phyloP scores from a whole-genome alignment of 2,113 vertebrate species.

The Pluvialis apricaria region DNA sequence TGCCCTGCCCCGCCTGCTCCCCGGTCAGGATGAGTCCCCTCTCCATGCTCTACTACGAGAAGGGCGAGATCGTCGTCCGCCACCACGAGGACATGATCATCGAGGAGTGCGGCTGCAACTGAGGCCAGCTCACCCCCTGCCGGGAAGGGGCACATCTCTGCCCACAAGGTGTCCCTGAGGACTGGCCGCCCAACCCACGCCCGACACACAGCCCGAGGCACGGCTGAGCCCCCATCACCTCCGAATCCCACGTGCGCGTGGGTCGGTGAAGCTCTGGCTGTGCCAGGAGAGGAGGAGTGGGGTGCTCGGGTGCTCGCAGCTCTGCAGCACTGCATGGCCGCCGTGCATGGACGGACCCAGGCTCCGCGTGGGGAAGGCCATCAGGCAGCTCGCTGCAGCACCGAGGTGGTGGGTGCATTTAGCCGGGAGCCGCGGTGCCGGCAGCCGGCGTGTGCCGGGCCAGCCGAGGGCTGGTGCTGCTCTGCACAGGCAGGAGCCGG shows the following conservation, averaged over 20 bases:
- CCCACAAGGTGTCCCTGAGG: neutral
- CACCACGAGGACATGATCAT: constrained; percentile 91
- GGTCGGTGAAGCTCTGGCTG: neutral
- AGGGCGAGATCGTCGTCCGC: constrained; percentile 74
- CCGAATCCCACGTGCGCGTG: rapidly evolving
- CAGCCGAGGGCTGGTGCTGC: neutral
- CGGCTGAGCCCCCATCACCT: neutral
- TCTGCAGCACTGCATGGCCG: neutral
- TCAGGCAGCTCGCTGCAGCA: neutral
- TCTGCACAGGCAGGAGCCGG: neutral
- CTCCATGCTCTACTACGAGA: constrained; percentile 90
- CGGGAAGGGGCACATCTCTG: neutral
- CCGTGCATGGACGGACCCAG: rapidly evolving
- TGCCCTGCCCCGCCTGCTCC: constrained; percentile 79
- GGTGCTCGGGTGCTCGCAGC: rapidly evolving
- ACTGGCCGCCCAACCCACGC: rapidly evolving
- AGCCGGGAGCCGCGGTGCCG: no score
- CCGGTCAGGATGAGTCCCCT: constrained; percentile 80
- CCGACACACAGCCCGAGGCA: rapidly evolving
- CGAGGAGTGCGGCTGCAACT: constrained; percentile 89
- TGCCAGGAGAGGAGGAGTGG: neutral
- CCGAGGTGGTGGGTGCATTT: neutral
- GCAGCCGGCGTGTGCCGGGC: no score
- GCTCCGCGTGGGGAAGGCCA: rapidly evolving
- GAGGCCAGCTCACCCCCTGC: neutral